Evolutionary conservation across 2,797 vertebrate species (phyloP), one percentile per base, ranked within the genome.

Genomic region (Cossypha heuglini): DNA sequence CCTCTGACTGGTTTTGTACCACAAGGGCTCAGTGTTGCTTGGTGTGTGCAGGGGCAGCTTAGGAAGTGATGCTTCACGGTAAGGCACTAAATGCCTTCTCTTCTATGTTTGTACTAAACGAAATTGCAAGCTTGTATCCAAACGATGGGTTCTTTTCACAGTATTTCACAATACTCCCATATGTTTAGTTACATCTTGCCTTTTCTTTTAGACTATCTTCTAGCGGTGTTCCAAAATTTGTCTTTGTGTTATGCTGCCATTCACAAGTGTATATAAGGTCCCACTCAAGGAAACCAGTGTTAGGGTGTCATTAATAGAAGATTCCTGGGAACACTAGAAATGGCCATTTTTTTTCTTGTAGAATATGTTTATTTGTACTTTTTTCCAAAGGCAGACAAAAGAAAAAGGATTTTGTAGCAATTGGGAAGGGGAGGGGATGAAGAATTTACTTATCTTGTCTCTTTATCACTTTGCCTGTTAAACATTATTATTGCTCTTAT

Each of bases 401-500:
- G 28, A 22, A 57, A 81, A 84, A 94, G 45, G 28, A 86, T 96
- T 86, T 90, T 93, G 48, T 57, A 66, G 62, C 71, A 87, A 67
- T 67, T 90, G 84, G 76, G 69, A 38, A 86, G 1, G 7, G 18
- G 57, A 63, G 40, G 17, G 58, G 33, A 35, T 87, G 51, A 58
- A 92, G 92, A 90, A 96, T 78, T 85, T 81, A 94, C 96, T 97
- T 82, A 96, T 95, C 96, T 96, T 97, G 87, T 95, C 76, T 96
- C 90, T 97, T 94, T 91, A 94, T 97, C 89, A 66, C 63, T 96
- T 90, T 94, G 91, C 86, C 89, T 94, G 83, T 97, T 97, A 95
- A 97, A 96, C 48, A 67, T 98, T 98, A 93, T 93, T 96, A 91
- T 88, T 91, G 76, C 64, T 97, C 93, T 97, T 97, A 82, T n/a